Base-by-base conservation (phyloP, 2,888 invertebrate species). In the Sesia bembeciformis region DNA sequence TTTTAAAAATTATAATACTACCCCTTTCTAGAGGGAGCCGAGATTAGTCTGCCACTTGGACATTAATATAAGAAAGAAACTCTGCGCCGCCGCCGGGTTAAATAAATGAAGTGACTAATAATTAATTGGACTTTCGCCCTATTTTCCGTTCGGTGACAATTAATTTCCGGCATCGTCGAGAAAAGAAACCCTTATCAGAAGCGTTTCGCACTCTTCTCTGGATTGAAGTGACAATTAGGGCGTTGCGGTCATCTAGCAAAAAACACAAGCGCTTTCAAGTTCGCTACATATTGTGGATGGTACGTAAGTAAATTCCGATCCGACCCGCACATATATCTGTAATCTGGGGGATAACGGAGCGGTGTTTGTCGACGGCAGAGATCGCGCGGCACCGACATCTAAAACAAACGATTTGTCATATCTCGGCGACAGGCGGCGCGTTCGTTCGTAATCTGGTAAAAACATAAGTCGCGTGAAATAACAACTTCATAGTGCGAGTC, bases 111-210 rank as follows among this genome's bases (percentile, higher is more conserved):
- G 83, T 88, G 84, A 82, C 83, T 84, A 86, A 86, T 88, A 89
- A 88, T 88, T 87, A 89, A 89, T 89, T 87, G 87, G 84, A 87
- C 79, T 89, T 87, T 85, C 82, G 79, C 87, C 88, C 88, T 83
- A 87, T 89, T 89, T 87, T 87, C 86, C 83, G 87, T 87, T 87
- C 82, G 84, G 87, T 81, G 87, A 89, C 88, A 85, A 87, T 89
- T 88, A 87, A 89, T 89, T 87, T 89, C 85, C 85, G 82, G 81
- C 76, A 72, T 70, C 72, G 75, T 76, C 68, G 78, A 81, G 81
- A 81, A 86, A 88, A 86, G 84, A 85, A 85, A 85, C 87, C 86
- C 85, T 87, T 86, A 88, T 89, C 87, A 86, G 78, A 75, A 74
- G 69, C 75, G 70, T 76, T 81, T 80, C 81, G 78, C 79, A 78